phyloP scores from a whole-genome alignment of 35 echinoderm and acorn worm species.

The Heliocidaris tuberculata region DNA sequence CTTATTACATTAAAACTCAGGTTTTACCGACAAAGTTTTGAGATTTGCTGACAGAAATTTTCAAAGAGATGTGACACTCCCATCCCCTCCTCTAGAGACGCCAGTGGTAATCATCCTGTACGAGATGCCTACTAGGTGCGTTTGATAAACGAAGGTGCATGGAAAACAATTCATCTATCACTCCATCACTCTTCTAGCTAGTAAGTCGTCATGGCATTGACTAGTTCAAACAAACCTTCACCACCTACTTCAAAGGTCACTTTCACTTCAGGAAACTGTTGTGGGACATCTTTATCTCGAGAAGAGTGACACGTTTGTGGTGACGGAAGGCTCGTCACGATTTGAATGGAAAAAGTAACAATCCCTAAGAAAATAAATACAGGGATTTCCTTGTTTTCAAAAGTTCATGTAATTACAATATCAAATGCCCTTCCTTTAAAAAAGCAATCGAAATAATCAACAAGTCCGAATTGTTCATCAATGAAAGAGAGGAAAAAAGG shows the following conservation, averaged over 20 bases:
- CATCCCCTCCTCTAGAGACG: background rate
- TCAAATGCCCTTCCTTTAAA: too few relatives aligned
- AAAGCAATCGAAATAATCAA: too few relatives aligned
- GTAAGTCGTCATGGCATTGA: background rate
- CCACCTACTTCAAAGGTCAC: background rate
- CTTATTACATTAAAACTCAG: too few relatives aligned
- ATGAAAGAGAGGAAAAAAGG: too few relatives aligned
- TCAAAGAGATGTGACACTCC: background rate
- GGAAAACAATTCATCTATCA: background rate
- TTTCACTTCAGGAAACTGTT: background rate
- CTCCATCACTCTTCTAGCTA: background rate
- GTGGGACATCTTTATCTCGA: background rate
- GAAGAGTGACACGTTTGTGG: background rate
- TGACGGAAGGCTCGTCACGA: background rate
- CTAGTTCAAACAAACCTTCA: background rate
- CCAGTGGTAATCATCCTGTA: background rate
- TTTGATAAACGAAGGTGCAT: background rate
- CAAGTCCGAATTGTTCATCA: too few relatives aligned
- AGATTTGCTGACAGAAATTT: too few relatives aligned
- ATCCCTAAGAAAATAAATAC: background rate
- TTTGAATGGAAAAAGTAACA: background rate
- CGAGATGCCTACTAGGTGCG: background rate
- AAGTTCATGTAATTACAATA: too few relatives aligned
- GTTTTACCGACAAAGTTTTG: too few relatives aligned
- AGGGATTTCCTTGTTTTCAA: background rate